Evolutionary conservation across 2,797 vertebrate species (phyloP).

Genomic region (Enteromius radiatus): DNA sequence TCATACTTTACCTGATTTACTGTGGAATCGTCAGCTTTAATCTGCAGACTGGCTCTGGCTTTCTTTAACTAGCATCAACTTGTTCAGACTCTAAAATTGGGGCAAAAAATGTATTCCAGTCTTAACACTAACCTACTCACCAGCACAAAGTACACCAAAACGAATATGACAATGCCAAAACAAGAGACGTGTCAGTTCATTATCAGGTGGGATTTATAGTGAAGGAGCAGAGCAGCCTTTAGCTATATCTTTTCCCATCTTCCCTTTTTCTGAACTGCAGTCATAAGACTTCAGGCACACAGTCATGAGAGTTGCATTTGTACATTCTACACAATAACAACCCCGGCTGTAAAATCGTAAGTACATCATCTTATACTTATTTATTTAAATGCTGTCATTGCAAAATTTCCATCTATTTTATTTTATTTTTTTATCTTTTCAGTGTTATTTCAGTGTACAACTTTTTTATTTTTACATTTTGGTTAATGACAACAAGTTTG

Average conservation of each 20-base stretch:
- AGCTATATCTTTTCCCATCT: neutral
- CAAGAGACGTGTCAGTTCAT: neutral
- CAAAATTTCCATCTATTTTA: neutral
- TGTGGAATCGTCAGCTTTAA: too few species aligned
- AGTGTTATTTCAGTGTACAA: neutral
- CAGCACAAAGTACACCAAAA: neutral
- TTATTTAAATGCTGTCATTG: neutral
- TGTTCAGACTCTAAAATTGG: too few species aligned
- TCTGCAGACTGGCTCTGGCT: too few species aligned
- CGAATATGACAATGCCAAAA: neutral
- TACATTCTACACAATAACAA: slow-evolving; percentile 37
- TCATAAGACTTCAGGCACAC: slow-evolving; percentile 46
- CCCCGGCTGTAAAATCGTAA: neutral
- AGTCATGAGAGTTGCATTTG: slow-evolving; percentile 46
- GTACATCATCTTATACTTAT: neutral
- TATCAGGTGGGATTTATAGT: neutral
- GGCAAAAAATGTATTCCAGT: too few species aligned
- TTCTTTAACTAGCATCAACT: too few species aligned
- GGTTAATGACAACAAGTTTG: neutral
- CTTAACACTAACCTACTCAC: neutral
- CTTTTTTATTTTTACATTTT: too few species aligned
- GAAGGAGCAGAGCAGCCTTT: slow-evolving; percentile 3
- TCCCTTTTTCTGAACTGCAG: slow-evolving; percentile 32
- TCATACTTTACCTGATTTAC: too few species aligned
- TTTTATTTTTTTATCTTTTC: neutral